A percentile compares a stretch with the other conserved stretches of the same genome.
These are phyloP conservation scores for Coptodon bakossiorum DNA, from an alignment of 2,113 vertebrate species.

Conservation along the genomic window DNA sequence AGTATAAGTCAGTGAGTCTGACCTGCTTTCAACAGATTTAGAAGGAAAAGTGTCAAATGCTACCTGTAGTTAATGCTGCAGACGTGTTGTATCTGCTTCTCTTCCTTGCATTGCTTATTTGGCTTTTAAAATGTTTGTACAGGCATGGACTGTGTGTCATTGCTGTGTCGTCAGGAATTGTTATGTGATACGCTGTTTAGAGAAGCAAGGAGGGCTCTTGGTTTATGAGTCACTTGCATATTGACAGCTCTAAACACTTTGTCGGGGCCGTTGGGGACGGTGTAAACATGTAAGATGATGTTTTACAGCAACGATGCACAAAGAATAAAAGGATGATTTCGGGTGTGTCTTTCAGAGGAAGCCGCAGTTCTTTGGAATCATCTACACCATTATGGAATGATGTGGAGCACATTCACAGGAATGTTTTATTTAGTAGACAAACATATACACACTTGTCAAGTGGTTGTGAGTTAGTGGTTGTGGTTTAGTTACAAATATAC, in stretches of 20 bases:
- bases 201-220: not conserved
- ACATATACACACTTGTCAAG: not conserved
- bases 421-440: not conserved
- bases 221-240: not conserved
- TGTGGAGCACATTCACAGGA: not conserved
- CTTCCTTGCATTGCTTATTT: not conserved
- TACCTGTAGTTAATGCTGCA: not conserved
- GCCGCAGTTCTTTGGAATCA: not conserved
- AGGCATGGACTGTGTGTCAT: not conserved
- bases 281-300: not conserved
- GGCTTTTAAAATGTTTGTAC: conserved; percentile 2
- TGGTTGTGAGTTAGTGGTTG: not conserved
- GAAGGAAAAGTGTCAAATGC: not conserved
- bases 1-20: not conserved
- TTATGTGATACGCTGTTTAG: not conserved
- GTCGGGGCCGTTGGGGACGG: not conserved
- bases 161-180: not conserved
- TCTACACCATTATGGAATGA: not conserved
- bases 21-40: not conserved
- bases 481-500: not conserved
- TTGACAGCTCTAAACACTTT: not conserved
- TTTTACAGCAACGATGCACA: not conserved
- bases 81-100: not conserved
- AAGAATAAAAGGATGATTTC: conserved; percentile 34
- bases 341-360: not conserved